phyloP scores from a whole-genome alignment of 2,888 invertebrate species.

The Eurois occulta region DNA sequence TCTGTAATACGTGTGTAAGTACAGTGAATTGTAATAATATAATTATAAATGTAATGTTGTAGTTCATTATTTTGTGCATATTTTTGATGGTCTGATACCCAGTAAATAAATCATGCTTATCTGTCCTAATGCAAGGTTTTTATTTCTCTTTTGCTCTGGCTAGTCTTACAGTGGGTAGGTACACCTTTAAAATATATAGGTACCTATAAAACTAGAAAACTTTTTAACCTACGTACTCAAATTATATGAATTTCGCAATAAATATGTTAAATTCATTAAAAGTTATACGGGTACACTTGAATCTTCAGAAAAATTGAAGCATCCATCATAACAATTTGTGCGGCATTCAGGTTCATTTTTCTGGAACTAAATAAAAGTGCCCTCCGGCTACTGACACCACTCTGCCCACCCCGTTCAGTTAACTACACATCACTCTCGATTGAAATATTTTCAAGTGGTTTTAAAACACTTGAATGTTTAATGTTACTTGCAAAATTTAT shows the following conservation, averaged over 20 bases:
- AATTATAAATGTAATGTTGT: too few relatives aligned
- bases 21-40: too few relatives aligned
- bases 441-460: constrained; percentile 71
- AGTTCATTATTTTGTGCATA: too few relatives aligned
- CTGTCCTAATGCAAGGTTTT: too few relatives aligned
- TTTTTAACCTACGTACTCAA: background rate
- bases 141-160: too few relatives aligned
- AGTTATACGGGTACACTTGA: constrained; percentile 15
- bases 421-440: constrained; percentile 61
- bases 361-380: constrained; percentile 66
- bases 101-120: too few relatives aligned
- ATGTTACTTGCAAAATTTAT: constrained; percentile 4
- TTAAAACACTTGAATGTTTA: constrained; percentile 68
- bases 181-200: background rate
- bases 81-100: too few relatives aligned
- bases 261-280: constrained; percentile 5
- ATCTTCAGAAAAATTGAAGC: constrained; percentile 24
- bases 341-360: constrained; percentile 53
- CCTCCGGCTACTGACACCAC: constrained; percentile 78
- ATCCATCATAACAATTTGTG: constrained; percentile 41
- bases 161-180: too few relatives aligned
- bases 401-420: constrained; percentile 67
- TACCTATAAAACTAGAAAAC: background rate
- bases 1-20: too few relatives aligned
- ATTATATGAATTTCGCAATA: background rate